A percentile compares a stretch with the other conserved stretches of the same genome.
phyloP scores from a whole-genome alignment of 2,888 invertebrate genomes.

The Sceliomorpha sp. region DNA sequence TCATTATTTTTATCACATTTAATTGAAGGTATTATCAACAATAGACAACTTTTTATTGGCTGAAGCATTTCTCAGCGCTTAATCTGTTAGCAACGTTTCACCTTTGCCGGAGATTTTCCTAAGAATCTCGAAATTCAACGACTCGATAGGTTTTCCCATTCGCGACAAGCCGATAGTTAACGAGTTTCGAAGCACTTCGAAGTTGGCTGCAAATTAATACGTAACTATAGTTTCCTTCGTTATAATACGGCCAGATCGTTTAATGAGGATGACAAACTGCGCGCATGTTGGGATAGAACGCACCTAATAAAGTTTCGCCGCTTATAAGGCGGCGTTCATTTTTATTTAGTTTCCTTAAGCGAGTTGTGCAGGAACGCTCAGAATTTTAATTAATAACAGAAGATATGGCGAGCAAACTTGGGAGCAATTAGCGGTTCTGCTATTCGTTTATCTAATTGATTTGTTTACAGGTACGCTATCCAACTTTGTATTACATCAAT shows the following conservation, averaged over 20 bases:
- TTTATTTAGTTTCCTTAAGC: too few relatives aligned
- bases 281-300: not conserved
- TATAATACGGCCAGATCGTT: constrained; percentile 4
- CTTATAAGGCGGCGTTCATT: too few relatives aligned
- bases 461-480: too few relatives aligned
- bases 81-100: not conserved
- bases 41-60: too few relatives aligned
- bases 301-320: not conserved
- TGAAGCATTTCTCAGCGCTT: not conserved
- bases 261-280: constrained; percentile 7
- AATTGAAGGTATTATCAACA: too few relatives aligned
- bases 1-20: too few relatives aligned
- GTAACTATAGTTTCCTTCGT: constrained; percentile 8
- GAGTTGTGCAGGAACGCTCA: too few relatives aligned
- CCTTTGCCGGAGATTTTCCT: constrained; percentile 3
- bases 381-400: too few relatives aligned
- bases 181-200: constrained; percentile 6
- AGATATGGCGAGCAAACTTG: too few relatives aligned
- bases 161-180: constrained; percentile 9
- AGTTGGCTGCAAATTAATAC: constrained; percentile 12
- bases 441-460: too few relatives aligned
- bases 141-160: constrained; percentile 2
- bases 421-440: too few relatives aligned
- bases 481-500: too few relatives aligned
- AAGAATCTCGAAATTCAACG: not conserved